Conservation (phyloP, 2,113 vertebrate species). For the Heloderma charlesbogerti region DNA sequence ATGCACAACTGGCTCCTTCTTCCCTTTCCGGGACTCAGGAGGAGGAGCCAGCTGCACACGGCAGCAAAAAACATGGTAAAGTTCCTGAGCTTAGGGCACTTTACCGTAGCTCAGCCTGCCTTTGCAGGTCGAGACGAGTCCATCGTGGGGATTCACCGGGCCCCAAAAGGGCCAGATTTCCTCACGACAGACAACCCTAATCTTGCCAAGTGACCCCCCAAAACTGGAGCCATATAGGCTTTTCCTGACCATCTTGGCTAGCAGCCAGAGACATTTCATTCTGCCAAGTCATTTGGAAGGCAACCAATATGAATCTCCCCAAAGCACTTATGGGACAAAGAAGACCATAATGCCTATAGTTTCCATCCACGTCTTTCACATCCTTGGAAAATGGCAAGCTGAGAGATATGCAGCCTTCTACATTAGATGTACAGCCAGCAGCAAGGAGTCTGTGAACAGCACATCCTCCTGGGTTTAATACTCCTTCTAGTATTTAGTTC, state of each 20-base stretch:
- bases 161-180: too few relatives aligned
- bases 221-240: background rate
- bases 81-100: too few relatives aligned
- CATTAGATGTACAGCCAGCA: slow-evolving; percentile 9
- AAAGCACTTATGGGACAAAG: slow-evolving; percentile 15
- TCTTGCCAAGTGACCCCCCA: background rate
- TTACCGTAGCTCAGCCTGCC: too few relatives aligned
- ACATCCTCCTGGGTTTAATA: slow-evolving; percentile 3
- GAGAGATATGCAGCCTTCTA: slow-evolving; percentile 5
- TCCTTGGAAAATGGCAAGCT: slow-evolving; percentile 28
- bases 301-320: background rate
- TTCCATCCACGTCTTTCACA: background rate
- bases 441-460: background rate
- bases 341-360: background rate
- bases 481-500: background rate
- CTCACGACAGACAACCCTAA: too few relatives aligned
- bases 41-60: too few relatives aligned
- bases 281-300: background rate
- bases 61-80: too few relatives aligned
- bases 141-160: too few relatives aligned
- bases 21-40: too few relatives aligned
- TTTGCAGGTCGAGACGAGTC: too few relatives aligned
- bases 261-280: background rate
- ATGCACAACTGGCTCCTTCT: too few relatives aligned
- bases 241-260: slow-evolving; percentile 8